Evolutionary conservation across 1,140 invertebrate genomes (phyloP), one percentile per base, ranked within the genome.

Genomic region (Triops cancriformis): DNA sequence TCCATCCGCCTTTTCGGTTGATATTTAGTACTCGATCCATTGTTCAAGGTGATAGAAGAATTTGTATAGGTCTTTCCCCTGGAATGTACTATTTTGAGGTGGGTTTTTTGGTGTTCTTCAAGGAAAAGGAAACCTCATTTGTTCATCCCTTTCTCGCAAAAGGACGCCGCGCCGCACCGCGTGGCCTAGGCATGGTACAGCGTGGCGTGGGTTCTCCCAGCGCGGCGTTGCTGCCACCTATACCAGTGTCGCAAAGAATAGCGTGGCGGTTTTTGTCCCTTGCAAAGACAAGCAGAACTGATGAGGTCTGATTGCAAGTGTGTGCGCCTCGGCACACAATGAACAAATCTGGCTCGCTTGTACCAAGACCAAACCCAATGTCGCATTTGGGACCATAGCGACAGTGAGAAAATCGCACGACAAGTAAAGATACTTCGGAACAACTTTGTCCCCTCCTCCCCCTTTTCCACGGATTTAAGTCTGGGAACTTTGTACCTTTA

Each of bases 11-110:
- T 64, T 64, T 64, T 23, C 11, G 51, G 51, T 18, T 64, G 51
- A 64, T 64, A 64, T 64, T 64, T 64, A 64, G 51, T 64, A 23
- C 51, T 64, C 51, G 51, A 64, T 64, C 51, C 51, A 64, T 64
- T 64, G 51, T 64, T n/a, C 51, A 64, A 23, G 31, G 31, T 37
- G 31, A 37, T 37, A 7, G 14, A 64, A 18, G 51, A 64, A 64
- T 64, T 64, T 64, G 51, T 64, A 64, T 64, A 23, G 51, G 9
- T 18, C 51, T 23, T 64, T 64, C 51, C 18, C 51, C 14, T 64
- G 51, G 51, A 64, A 64, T 64, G 51, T 64, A 37, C 51, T 64
- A 64, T 64, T 64, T 64, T 64, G n/a, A 64, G 51, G 51, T 37
- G 31, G 2, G 14, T 23, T 64, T 23, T 64, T 10, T 6, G 51